Evolutionary conservation across 2,888 invertebrate species (phyloP).

Genomic region (Rhingia rostrata): DNA sequence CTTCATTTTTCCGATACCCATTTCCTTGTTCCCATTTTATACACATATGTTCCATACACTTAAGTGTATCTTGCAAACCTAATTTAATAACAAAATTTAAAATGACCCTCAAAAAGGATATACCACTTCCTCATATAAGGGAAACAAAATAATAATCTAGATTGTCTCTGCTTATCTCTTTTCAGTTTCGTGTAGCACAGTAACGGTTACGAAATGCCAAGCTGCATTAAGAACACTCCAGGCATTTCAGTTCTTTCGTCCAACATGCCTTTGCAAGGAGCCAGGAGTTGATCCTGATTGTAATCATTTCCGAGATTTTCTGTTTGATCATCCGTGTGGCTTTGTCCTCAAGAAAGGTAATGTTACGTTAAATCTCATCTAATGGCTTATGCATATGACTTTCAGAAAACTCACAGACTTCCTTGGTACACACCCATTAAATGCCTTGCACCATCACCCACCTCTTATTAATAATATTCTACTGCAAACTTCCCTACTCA

Average conservation of each 20-base stretch:
- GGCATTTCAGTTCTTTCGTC: conserved; percentile 96
- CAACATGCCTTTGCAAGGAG: conserved; percentile 95
- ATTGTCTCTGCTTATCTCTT: conserved; percentile 73
- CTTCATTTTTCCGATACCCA: too few species aligned
- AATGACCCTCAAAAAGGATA: too few species aligned
- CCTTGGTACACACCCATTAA: not conserved
- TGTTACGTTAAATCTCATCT: conserved; percentile 58
- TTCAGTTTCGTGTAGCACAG: conserved; percentile 95
- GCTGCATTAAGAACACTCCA: conserved; percentile 94
- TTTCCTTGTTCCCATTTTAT: too few species aligned
- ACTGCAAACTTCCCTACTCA: not conserved
- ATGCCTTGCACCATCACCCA: not conserved
- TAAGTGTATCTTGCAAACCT: too few species aligned
- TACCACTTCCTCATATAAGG: too few species aligned
- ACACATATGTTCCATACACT: too few species aligned
- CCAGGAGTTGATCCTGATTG: conserved; percentile 95
- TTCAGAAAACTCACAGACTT: not conserved
- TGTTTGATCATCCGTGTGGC: conserved; percentile 96
- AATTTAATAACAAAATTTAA: too few species aligned
- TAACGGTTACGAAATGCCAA: conserved; percentile 96
- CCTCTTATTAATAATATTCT: conserved; percentile 3
- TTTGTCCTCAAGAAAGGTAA: conserved; percentile 95
- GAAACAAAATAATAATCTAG: not conserved
- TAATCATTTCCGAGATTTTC: conserved; percentile 95
- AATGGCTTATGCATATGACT: conserved; percentile 62